These are phyloP conservation scores for Tetramorium alpestre DNA, from an alignment of 1,140 invertebrate species.

Conservation along the genomic window DNA sequence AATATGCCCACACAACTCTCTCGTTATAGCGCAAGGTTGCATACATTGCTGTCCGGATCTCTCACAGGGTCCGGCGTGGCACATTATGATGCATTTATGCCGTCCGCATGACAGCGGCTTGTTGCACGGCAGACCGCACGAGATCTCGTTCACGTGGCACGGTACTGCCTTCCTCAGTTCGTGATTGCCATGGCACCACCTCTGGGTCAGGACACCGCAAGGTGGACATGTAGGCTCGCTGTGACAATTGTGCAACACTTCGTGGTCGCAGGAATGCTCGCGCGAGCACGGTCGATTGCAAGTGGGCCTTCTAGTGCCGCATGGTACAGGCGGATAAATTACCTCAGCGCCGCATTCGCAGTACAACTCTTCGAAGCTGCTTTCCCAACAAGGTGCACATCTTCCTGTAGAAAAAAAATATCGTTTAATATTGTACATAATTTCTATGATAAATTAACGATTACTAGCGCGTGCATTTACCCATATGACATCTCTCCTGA, in stretches of 20 bases:
- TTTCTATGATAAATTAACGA: neutral
- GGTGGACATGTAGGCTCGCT: constrained; percentile 93
- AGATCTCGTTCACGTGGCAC: constrained; percentile 95
- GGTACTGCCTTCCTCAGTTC: constrained; percentile 95
- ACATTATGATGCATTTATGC: constrained; percentile 88
- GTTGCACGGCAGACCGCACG: constrained; percentile 95
- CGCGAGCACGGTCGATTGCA: constrained; percentile 93
- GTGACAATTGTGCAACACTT: constrained; percentile 92
- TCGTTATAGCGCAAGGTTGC: constrained; percentile 91
- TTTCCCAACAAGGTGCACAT: constrained; percentile 93
- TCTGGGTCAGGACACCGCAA: constrained; percentile 95
- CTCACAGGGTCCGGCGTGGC: constrained; percentile 92
- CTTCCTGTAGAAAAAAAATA: constrained; percentile 82
- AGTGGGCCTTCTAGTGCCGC: constrained; percentile 93
- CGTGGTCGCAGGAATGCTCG: constrained; percentile 92
- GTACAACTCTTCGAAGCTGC: constrained; percentile 96
- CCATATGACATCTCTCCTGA: constrained; percentile 94
- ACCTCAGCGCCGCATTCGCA: constrained; percentile 96
- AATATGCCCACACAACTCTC: constrained; percentile 92
- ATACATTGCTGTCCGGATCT: constrained; percentile 88
- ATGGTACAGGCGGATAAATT: constrained; percentile 95
- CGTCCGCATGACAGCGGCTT: constrained; percentile 91
- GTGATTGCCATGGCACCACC: constrained; percentile 95
- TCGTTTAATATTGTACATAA: neutral
- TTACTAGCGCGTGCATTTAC: constrained; percentile 76